Percentiles rank a stretch among this genome's conserved stretches.
Conservation (phyloP, 2,888 invertebrate species). For the Cheilosia variabilis region DNA sequence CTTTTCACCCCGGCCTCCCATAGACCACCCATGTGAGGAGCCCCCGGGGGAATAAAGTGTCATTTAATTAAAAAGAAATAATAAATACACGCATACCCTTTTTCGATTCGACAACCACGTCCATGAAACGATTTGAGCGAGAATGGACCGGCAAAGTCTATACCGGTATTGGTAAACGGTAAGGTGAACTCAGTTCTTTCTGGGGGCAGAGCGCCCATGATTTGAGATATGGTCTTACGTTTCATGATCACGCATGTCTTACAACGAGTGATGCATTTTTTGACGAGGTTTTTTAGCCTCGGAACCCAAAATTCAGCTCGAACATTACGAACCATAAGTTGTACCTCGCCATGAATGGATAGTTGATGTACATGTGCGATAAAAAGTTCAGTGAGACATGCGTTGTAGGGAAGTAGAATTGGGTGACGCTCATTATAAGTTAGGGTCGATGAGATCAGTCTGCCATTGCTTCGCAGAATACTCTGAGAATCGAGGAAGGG, state of each 20-base stretch:
- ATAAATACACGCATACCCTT: slow-evolving; percentile 39
- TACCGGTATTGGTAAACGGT: slow-evolving; percentile 10
- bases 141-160: slow-evolving; percentile 64
- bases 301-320: slow-evolving; percentile 32
- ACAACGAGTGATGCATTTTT: background rate
- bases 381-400: slow-evolving; percentile 4
- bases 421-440: slow-evolving; percentile 1
- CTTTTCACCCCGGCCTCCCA: slow-evolving; percentile 18
- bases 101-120: slow-evolving; percentile 25
- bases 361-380: background rate
- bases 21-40: background rate
- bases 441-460: background rate
- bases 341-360: slow-evolving; percentile 3
- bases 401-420: background rate
- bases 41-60: background rate
- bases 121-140: slow-evolving; percentile 24
- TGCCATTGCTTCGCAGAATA: background rate
- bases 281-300: slow-evolving; percentile 3
- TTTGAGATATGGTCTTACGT: slow-evolving; percentile 5
- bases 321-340: slow-evolving; percentile 23
- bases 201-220: slow-evolving; percentile 49
- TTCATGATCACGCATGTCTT: background rate
- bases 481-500: background rate
- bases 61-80: slow-evolving; percentile 1
- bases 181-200: slow-evolving; percentile 40